A percentile compares a stretch with the other conserved stretches of the same genome.
Conservation (phyloP, 2,797 vertebrate genomes). For the Helarctos malayanus region DNA sequence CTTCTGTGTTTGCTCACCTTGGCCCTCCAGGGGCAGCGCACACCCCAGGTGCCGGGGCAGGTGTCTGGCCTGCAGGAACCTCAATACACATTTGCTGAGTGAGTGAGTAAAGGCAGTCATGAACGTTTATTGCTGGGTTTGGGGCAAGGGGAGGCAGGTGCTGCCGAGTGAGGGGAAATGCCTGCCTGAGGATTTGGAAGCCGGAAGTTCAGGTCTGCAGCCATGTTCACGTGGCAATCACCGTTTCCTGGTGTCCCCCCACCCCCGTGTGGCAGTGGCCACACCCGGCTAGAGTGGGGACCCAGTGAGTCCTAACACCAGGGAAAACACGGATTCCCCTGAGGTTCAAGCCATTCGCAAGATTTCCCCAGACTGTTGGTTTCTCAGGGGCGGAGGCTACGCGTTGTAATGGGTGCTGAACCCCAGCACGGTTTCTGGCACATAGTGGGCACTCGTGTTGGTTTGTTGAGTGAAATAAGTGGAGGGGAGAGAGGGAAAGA, state of each 20-base stretch:
- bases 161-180: neutral
- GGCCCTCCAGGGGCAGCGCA: neutral
- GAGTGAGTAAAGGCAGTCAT: neutral
- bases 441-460: neutral
- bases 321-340: neutral
- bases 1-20: fast-evolving
- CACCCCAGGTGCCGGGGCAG: neutral
- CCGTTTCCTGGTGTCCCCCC: neutral
- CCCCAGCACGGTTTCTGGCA: neutral
- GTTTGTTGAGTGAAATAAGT: neutral
- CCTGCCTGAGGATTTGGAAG: neutral
- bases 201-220: fast-evolving
- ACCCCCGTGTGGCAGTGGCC: neutral
- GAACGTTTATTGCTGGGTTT: neutral
- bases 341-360: neutral
- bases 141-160: neutral
- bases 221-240: too few species aligned
- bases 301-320: neutral
- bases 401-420: neutral
- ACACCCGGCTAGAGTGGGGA: too few species aligned
- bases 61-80: neutral
- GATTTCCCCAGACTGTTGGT: neutral
- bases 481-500: too few species aligned
- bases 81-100: neutral
- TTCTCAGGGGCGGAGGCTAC: neutral